Evolutionary conservation across 2,888 invertebrate species (phyloP).

Genomic region (Cephus sareptanus): DNA sequence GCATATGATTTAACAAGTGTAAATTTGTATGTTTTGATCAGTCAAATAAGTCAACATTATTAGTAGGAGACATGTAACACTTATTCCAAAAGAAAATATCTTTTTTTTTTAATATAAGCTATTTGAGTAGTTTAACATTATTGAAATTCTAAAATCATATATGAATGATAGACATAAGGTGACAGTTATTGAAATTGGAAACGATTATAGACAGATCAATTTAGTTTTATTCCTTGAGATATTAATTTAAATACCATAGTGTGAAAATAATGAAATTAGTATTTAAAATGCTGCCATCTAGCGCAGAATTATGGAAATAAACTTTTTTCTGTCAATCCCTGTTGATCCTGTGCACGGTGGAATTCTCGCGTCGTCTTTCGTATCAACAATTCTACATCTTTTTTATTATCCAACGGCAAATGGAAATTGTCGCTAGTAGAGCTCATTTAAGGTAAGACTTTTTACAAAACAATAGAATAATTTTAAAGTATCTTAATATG

Average conservation of each 20-base stretch:
- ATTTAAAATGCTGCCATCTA: background rate
- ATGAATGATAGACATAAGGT: background rate
- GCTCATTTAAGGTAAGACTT: background rate
- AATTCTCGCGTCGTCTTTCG: background rate
- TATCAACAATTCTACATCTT: background rate
- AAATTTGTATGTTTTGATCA: background rate
- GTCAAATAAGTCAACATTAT: background rate
- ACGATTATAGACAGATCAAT: background rate
- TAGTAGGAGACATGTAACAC: background rate
- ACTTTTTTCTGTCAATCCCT: background rate
- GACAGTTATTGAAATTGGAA: background rate
- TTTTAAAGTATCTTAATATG: too few relatives aligned
- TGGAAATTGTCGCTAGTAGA: background rate
- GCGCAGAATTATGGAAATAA: background rate
- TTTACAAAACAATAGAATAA: background rate
- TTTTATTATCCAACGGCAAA: background rate
- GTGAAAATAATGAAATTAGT: background rate
- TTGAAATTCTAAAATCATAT: background rate
- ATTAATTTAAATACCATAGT: background rate
- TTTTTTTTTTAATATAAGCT: background rate
- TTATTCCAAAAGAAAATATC: background rate
- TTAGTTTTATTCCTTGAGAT: background rate
- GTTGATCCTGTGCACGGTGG: background rate
- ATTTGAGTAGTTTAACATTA: background rate
- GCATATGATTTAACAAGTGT: background rate